Base-by-base conservation (phyloP, 2,888 invertebrate species). In the Conchocele bisecta region DNA sequence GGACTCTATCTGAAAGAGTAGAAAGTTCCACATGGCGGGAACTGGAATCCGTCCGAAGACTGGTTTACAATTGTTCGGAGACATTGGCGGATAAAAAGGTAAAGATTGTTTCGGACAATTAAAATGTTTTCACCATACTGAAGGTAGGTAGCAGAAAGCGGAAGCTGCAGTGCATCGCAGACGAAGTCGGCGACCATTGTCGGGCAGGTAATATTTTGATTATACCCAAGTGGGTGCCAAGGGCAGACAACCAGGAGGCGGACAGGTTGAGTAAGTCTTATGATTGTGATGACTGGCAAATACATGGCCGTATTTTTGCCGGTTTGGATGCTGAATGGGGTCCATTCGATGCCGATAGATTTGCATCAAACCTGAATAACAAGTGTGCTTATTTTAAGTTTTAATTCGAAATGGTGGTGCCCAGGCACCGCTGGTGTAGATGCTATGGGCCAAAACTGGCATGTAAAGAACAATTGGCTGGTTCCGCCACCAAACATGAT, bases 21-120 rank as follows among this genome's bases (percentile, higher is more conserved):
- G 44, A 53, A 28, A 76, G 71, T 54, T 79, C 75, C 28, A 79
- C 74, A 9, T 76, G 75, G 74, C 17, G 71, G 28, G 71, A 76
- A 37, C 53, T 76, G 22, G 54, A 69, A 44, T 58, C 74, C 20
- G 64, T 77, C 15, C 44, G 60, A 33, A 61, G 63, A 35, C 42
- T 64, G 1, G 20, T 77, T 17, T 13, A 59, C 22, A 56, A 42
- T 50, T 56, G 51, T 13, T 20, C 22, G n/a, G 35, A 31, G 6
- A 4, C 26, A 42, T 59, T 59, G 17, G 53, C 46, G 42, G 41
- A 26, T 22, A 57, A 41, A 39, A 57, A 24, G 20, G n/a, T 63
- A 4, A 29, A 54, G 29, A 31, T 26, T 51, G 54, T 56, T 33
- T 51, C 51, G 13, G 63, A 68, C 51, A 66, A 59, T 44, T 44